phyloP scores from a whole-genome alignment of 2,113 vertebrate genomes.

The Dissostichus mawsoni region DNA sequence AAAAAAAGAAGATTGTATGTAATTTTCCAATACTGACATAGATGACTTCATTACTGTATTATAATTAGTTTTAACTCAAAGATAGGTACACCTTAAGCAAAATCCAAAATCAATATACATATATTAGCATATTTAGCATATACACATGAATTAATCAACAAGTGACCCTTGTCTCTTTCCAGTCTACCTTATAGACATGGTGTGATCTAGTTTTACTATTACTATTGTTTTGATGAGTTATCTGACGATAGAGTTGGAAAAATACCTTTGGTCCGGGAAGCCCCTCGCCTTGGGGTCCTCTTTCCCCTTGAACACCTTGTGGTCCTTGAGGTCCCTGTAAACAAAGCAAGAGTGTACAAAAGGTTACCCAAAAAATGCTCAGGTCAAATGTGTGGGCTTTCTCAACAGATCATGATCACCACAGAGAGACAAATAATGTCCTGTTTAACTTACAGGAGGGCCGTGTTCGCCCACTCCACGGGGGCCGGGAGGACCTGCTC shows the following conservation, averaged over 20 bases:
- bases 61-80: neutral
- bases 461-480: constrained; percentile 90
- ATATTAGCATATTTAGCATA: neutral
- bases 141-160: neutral
- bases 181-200: neutral
- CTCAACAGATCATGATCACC: constrained; percentile 4
- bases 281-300: constrained; percentile 89
- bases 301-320: constrained; percentile 90
- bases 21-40: neutral
- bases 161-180: neutral
- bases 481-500: constrained; percentile 87
- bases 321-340: constrained; percentile 91
- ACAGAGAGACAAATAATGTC: neutral
- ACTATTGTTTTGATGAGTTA: neutral
- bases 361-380: neutral
- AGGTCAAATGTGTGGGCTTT: neutral
- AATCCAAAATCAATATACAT: neutral
- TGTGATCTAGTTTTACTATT: neutral
- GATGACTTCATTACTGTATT: neutral
- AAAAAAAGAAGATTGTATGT: neutral
- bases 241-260: neutral
- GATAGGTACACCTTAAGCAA: neutral
- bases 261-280: constrained; percentile 91
- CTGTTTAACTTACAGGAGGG: constrained; percentile 82
- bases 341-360: constrained; percentile 17